phyloP scores from a whole-genome alignment of 2,797 vertebrate species.

The Catharus ustulatus region DNA sequence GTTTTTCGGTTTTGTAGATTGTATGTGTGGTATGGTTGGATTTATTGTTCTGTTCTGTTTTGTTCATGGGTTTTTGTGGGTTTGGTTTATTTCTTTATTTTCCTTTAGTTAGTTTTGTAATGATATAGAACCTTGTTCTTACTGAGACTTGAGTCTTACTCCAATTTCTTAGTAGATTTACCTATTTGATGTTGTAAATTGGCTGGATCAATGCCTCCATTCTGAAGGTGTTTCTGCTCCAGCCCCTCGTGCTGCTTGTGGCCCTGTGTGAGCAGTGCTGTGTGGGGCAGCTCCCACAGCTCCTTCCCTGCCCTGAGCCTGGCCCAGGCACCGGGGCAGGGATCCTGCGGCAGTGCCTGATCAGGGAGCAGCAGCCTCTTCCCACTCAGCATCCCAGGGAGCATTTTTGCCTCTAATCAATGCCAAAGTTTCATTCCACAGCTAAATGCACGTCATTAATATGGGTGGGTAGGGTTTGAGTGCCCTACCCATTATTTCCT shows the following conservation, averaged over 20 bases:
- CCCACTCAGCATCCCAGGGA: background rate
- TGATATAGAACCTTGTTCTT: background rate
- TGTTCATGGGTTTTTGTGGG: background rate
- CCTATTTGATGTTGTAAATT: background rate
- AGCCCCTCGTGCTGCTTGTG: background rate
- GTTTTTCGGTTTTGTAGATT: background rate
- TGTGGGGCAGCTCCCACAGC: background rate
- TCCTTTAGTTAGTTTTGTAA: background rate
- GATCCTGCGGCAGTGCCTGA: background rate
- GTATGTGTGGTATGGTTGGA: background rate
- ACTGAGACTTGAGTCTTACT: background rate
- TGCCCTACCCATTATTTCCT: background rate
- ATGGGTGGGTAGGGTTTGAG: background rate
- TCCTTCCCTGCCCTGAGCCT: background rate
- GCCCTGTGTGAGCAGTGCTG: background rate
- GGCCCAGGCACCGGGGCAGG: background rate
- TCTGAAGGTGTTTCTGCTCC: background rate
- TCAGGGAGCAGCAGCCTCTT: background rate
- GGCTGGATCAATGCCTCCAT: background rate
- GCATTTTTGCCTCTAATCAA: background rate
- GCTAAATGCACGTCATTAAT: background rate
- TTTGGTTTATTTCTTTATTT: background rate
- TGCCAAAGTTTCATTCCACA: background rate
- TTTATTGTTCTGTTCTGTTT: background rate
- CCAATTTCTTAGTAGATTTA: background rate